A percentile compares a stretch with the other conserved stretches of the same genome.
Evolutionary conservation across 1,140 invertebrate genomes (phyloP).

Genomic region (Magallana ariakensis): DNA sequence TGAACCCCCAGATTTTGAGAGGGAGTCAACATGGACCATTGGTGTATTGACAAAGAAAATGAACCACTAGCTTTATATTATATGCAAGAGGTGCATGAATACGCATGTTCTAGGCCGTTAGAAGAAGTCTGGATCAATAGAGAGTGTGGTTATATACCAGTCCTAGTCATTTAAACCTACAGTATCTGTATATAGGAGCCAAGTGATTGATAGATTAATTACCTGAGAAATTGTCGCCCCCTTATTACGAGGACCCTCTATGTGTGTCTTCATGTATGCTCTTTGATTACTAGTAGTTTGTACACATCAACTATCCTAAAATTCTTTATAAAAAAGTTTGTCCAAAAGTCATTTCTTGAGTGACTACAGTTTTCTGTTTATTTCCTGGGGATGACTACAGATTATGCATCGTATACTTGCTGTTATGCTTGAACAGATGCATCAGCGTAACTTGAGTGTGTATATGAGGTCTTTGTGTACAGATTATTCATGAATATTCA

Average conservation of each 20-base stretch:
- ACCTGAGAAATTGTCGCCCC: neutral
- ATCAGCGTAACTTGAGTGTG: neutral
- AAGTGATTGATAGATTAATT: slow-evolving; percentile 35
- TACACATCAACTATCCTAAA: too few relatives aligned
- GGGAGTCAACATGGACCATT: too few relatives aligned
- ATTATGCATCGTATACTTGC: too few relatives aligned
- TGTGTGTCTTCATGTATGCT: neutral
- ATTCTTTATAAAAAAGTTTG: too few relatives aligned
- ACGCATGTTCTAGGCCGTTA: neutral
- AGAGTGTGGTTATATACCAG: slow-evolving; percentile 10
- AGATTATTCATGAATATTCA: slow-evolving; percentile 14
- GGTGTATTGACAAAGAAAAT: too few relatives aligned
- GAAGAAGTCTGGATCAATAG: neutral
- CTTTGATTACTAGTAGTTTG: too few relatives aligned
- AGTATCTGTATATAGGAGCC: neutral
- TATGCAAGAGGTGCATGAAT: slow-evolving; percentile 18
- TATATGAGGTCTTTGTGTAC: neutral
- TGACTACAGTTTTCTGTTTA: too few relatives aligned
- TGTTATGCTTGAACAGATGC: neutral
- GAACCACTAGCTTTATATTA: too few relatives aligned
- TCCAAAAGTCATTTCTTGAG: too few relatives aligned
- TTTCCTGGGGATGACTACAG: too few relatives aligned
- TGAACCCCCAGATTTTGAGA: too few relatives aligned
- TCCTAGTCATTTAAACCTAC: slow-evolving; percentile 8
- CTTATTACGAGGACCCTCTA: neutral